Base-by-base conservation (phyloP, 2,797 vertebrate species). In the Danio kyathit region DNA sequence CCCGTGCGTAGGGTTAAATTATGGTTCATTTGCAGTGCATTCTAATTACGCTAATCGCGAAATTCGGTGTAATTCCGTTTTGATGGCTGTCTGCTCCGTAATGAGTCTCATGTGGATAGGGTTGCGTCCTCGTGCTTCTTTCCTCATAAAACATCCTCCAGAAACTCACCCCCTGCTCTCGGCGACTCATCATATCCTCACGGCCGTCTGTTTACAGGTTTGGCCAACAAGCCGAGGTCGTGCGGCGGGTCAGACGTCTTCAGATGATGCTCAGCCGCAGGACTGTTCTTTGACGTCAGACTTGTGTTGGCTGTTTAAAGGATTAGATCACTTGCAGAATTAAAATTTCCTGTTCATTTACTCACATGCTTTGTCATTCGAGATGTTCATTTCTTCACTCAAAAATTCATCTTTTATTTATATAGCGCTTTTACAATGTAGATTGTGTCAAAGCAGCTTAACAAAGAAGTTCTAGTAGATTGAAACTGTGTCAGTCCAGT, bases 251-350 rank as follows among this genome's bases (percentile, higher is more conserved):
- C 3, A n/a, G 75, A 76, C 9, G 38, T 57, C 48, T 16, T 63
- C 74, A 84, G 85, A 88, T 87, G 83, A 90, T 89, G 86, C 86
- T 87, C 84, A 75, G 86, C 86, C 87, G 86, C 60, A 56, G 70
- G 76, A 64, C 82, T 77, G 43, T 73, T 75, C 51, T 84, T 85
- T 88, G 85, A 88, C 73, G 48, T 84, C 84, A 88, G 74, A 77
- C 84, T 29, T 29, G 84, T 81, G 77, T 81, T 85, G 70, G 52
- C 63, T 67, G 85, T 60, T 72, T 85, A 80, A 84, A 29, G 29
- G 29, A 29, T 29, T 29, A 29, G 29, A 29, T 29, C 29, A 29
- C 1, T 29, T 29, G 29, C 29, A 29, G 29, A 29, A 29, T 29
- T 29, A 29, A 29, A 29, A 29, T 29, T 29, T 29, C 29, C 29